phyloP scores from a whole-genome alignment of 2,797 vertebrate species.

The Tapera naevia region DNA sequence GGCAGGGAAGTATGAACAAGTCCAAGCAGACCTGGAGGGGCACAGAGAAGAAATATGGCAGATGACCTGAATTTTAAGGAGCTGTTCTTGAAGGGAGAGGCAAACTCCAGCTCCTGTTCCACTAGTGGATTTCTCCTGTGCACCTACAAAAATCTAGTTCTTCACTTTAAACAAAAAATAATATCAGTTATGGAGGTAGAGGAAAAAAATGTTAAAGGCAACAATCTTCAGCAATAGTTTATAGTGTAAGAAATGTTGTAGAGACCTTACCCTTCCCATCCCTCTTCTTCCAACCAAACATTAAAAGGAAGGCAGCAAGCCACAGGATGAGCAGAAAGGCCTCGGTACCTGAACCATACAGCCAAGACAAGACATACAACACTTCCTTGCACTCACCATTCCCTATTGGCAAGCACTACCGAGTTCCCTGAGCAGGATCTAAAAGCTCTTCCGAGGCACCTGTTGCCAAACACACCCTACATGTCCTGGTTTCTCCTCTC shows the following conservation, averaged over 20 bases:
- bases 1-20: not conserved
- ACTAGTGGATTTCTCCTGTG: not conserved
- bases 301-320: not conserved
- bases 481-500: not conserved
- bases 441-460: not conserved
- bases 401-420: not conserved
- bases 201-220: not conserved
- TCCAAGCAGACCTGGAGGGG: not conserved
- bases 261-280: not conserved
- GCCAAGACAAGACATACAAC: accelerated
- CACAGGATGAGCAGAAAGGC: not conserved
- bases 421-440: not conserved
- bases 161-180: not conserved
- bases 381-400: not conserved
- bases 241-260: not conserved
- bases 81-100: not conserved
- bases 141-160: not conserved
- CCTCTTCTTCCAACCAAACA: not conserved
- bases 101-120: not conserved
- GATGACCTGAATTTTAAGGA: not conserved
- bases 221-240: not conserved
- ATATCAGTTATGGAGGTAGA: not conserved
- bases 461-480: not conserved
- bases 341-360: accelerated
- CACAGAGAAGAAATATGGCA: not conserved